Evolutionary conservation across 2,797 vertebrate genomes (phyloP).

Genomic region (Sardinella longiceps): DNA sequence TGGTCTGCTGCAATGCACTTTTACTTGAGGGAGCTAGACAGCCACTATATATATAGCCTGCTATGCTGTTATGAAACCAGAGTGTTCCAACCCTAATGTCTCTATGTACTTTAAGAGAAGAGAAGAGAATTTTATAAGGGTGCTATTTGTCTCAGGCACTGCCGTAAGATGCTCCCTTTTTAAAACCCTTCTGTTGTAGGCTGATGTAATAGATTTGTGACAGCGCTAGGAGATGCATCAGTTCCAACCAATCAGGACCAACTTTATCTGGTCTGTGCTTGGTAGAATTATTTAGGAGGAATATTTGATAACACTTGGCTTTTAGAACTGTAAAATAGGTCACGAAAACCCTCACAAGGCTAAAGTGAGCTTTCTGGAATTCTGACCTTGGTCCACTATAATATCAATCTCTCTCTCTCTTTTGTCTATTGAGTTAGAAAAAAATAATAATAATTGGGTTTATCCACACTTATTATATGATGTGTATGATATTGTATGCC

Average conservation of each 20-base stretch:
- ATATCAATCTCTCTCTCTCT: not conserved
- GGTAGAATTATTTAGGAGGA: conserved; percentile 2
- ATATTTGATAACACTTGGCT: not conserved
- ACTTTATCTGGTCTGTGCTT: not conserved
- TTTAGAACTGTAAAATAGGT: not conserved
- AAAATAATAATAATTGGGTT: no score
- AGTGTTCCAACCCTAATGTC: not conserved
- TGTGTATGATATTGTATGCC: no score
- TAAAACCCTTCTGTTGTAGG: not conserved
- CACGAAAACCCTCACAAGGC: not conserved
- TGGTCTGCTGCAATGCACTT: not conserved
- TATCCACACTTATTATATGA: no score
- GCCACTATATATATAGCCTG: not conserved
- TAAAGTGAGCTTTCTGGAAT: not conserved
- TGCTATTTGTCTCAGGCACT: not conserved
- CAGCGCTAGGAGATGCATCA: not conserved
- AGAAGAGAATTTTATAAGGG: not conserved
- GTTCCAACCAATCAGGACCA: not conserved
- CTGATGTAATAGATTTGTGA: not conserved
- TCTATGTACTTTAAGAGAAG: not conserved
- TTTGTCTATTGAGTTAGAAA: no score
- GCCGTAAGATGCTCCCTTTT: not conserved
- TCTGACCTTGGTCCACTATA: no score
- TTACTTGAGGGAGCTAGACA: not conserved
- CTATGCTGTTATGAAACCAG: not conserved